These are phyloP conservation scores for Euschistus heros DNA, from an alignment of 1,140 invertebrate species.

Conservation along the genomic window DNA sequence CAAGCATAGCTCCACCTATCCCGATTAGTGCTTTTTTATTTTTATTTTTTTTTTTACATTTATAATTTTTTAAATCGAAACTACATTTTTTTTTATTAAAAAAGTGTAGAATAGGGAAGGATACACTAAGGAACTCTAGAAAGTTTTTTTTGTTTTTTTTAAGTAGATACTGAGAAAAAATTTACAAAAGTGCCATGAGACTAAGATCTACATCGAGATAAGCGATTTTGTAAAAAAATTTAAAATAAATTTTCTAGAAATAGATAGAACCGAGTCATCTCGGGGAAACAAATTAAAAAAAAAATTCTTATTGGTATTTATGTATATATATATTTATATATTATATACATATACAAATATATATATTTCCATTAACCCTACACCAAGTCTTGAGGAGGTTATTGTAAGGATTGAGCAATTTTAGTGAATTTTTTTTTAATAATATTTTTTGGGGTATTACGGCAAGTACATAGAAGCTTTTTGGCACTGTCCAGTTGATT, in stretches of 20 bases:
- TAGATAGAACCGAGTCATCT: no score
- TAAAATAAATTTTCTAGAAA: no score
- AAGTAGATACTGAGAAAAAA: slow-evolving; percentile 17
- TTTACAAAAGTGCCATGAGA: slow-evolving; percentile 19
- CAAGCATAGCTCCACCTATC: slow-evolving; percentile 13
- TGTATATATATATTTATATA: no score
- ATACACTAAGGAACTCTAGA: slow-evolving; percentile 16
- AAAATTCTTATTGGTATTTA: no score
- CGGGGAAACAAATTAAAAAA: no score
- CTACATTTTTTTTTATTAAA: slow-evolving; percentile 3
- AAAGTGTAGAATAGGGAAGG: slow-evolving; percentile 22
- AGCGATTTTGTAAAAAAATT: slow-evolving; percentile 17
- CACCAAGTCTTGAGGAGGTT: slow-evolving; percentile 24
- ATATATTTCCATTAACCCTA: slow-evolving; percentile 5
- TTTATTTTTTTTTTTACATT: background rate
- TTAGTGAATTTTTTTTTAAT: slow-evolving; percentile 24
- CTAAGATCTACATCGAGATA: slow-evolving; percentile 17
- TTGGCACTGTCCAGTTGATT: slow-evolving; percentile 22
- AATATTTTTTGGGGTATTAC: slow-evolving; percentile 22
- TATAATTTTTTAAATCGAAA: background rate
- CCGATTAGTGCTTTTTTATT: background rate
- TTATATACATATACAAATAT: no score
- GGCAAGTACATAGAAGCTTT: slow-evolving; percentile 22
- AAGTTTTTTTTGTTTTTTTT: slow-evolving; percentile 12
- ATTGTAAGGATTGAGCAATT: slow-evolving; percentile 27